Evolutionary conservation across 1,140 invertebrate species (phyloP), one percentile per base, ranked within the genome.

Genomic region (Augochlora pura): DNA sequence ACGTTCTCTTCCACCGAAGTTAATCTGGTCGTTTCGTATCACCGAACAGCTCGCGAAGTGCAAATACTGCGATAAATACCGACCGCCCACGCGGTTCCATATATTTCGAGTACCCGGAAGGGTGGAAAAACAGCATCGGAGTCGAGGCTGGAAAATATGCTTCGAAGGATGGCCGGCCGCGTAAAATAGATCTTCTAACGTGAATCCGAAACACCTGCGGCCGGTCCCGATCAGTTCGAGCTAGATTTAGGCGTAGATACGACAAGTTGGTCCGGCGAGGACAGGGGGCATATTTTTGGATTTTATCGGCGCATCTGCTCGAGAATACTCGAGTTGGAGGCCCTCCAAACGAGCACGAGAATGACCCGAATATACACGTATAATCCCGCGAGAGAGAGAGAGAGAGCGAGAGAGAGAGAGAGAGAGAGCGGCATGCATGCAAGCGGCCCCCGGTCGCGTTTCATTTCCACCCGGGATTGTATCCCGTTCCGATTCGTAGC

Each of bases 241-340:
- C 64, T 25, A 49, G 65, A 83, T 83, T 46, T 77, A 71, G 39
- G 16, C 23, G 64, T 2, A 27, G 64, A 57, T 67, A 59, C 25
- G 21, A 64, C 54, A 16, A n/a, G 59, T 52, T 71, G 54, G 69
- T 71, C 79, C 46, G 25, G 57, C 80, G 66, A 63, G 21, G 49
- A 72, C 38, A 14, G 16, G 5, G n/a, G 32, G 52, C 70, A 85
- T 85, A 82, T 86, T 80, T 82, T 85, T 73, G 76, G 83, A 85
- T 73, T 80, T 71, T 67, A 72, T 85, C 80, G 54, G 67, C 32
- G 16, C 52, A 78, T 72, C 38, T n/a, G 39, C 27, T 21, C 63
- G 52, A 59, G 69, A 72, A 76, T 71, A 73, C 32, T 32, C 63
- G 49, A 23, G 21, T 86, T 86, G 84, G 84, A 86, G 25, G 21